Base-by-base conservation (phyloP, 2,113 vertebrate species). In the Periophthalmodon schlosseri region DNA sequence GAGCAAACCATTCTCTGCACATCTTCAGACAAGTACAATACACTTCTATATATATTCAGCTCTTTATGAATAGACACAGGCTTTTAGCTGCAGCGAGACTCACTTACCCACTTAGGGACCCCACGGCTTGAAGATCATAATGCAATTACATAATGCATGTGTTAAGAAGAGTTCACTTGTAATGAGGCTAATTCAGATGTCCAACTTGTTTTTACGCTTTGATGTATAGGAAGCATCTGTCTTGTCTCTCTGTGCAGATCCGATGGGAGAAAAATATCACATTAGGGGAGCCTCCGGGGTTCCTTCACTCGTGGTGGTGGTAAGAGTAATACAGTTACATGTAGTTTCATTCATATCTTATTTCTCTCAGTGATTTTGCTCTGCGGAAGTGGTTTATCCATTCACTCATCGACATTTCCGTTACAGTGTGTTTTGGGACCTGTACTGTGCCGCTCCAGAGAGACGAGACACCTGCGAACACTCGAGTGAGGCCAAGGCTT, bases 261-360 rank as follows among this genome's bases (percentile, higher is more conserved):
- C 96, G 97, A 99, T 99, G 97, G 97, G 97, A 99, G 95, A 99
- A 99, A 95, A 99, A 99, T 92, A 99, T 99, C 93, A 99, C 97
- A 58, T 93, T 99, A 94, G 97, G 97, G 80, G 97, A 99, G 83
- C 97, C 97, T 82, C 97, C 97, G 50, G 97, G 97, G 95, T 99
- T 99, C 93, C 94, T 99, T 84, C 97, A 99, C 88, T 99, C 97
- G 74, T 99, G 97, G 97, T 99, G 97, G 97, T 99, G 97, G 97
- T 99, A 92, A 96, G 97, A 87, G 44, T 74, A 79, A 58, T 70
- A 28, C 68, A 33, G 36, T 68, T 68, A 21, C 57, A 18, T 18
- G 33, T 63, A 1, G n/a, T 15, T 60, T 60, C 57, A 24, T 73
- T 58, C 39, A 74, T 49, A 23, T 63, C 70, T 36, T 64, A 74